phyloP scores from a whole-genome alignment of 2,888 invertebrate genomes.

The Meghimatium bilineatum region DNA sequence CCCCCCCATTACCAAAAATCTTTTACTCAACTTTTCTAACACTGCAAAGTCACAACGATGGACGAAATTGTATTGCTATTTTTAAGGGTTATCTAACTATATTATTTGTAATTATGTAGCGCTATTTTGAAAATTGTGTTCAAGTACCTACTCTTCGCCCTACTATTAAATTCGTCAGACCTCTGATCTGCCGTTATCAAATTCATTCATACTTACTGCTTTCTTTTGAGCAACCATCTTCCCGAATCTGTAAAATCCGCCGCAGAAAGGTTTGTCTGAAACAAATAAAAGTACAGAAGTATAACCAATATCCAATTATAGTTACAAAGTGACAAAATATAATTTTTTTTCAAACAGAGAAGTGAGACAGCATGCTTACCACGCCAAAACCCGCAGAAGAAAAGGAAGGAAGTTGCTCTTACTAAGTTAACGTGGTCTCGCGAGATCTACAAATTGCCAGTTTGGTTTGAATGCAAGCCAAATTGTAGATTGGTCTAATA shows the following conservation, averaged over 20 bases:
- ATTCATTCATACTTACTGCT: conserved; percentile 41
- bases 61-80: no score
- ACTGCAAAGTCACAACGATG: no score
- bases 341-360: not conserved
- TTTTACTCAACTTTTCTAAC: no score
- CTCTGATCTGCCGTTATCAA: no score
- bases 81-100: no score
- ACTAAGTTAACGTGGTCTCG: not conserved
- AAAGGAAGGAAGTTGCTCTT: not conserved
- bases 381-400: not conserved
- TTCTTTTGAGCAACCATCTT: conserved; percentile 48
- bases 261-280: not conserved
- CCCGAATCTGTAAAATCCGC: not conserved
- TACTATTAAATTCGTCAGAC: no score
- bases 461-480: not conserved
- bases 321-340: not conserved
- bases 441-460: not conserved
- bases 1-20: no score
- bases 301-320: not conserved
- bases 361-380: not conserved
- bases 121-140: no score
- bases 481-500: no score
- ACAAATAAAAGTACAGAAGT: not conserved
- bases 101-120: no score
- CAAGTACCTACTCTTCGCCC: no score